These are phyloP conservation scores for Hemiprocne comata DNA, from an alignment of 2,113 vertebrate species.

Conservation along the genomic window DNA sequence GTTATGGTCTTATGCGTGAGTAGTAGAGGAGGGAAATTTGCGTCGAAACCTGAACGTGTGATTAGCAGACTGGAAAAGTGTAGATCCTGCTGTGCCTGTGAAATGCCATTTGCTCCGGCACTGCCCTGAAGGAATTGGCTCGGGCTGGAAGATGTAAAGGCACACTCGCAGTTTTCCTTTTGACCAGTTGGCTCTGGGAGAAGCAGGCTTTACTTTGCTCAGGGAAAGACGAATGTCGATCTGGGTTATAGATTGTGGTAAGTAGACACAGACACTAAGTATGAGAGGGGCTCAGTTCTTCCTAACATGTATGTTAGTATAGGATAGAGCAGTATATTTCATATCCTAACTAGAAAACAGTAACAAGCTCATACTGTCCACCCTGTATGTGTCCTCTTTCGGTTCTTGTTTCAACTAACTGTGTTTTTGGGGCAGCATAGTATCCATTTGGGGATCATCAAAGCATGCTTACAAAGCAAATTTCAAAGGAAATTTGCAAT, in stretches of 20 bases:
- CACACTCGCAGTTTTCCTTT: not conserved
- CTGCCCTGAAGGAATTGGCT: not conserved
- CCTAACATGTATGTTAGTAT: fast-evolving
- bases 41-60: not conserved
- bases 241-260: not conserved
- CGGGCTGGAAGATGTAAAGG: not conserved
- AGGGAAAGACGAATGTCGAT: not conserved
- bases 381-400: not conserved
- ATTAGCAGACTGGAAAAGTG: not conserved
- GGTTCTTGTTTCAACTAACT: not conserved
- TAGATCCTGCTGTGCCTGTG: constrained; percentile 4
- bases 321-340: not conserved
- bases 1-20: not conserved
- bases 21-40: not conserved
- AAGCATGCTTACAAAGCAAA: not conserved
- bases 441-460: not conserved
- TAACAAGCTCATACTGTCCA: not conserved
- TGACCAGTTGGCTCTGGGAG: not conserved
- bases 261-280: not conserved
- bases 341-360: not conserved
- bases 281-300: not conserved
- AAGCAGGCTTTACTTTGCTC: not conserved
- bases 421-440: not conserved
- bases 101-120: constrained; percentile 14
- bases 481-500: not conserved